Base-by-base conservation (phyloP, 2,113 vertebrate species). In the Poecilia latipinna region DNA sequence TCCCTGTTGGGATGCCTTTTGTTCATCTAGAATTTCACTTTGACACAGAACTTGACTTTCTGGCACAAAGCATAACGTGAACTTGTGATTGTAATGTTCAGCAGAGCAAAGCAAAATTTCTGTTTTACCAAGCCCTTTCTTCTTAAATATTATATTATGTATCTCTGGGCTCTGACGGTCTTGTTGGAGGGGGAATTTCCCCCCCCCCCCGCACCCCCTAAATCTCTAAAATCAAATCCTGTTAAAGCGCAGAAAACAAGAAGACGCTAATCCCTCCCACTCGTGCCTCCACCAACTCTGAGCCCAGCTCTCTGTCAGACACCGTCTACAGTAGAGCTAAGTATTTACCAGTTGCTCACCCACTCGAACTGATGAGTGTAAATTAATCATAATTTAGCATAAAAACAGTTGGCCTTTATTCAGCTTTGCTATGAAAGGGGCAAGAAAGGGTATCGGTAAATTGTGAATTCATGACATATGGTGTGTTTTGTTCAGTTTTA, bases 191-290 rank as follows among this genome's bases (percentile, higher is more conserved):
- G 85, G 85, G 82, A 85, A 88, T 90, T 88, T 84, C 89, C 89
- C 31, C 39, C 39, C 39, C 1, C 28, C 26, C 54, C 31, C 39
- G 13, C 39, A 0, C 28, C 26, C 54, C 5, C 84, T 74, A 91
- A 91, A 94, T 91, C 91, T 91, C 86, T 90, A 89, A 92, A 93
- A 94, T 93, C 89, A 88, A 94, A 94, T 94, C 93, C 94, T 93
- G 90, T 94, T 94, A 93, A 92, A 89, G 80, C 74, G 79, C 82
- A 88, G 86, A 90, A 92, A 94, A 92, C 88, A 92, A 86, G 89
- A 90, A 89, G 91, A 91, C 89, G 88, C 78, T 91, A 86, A 93
- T 91, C 90, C 91, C 77, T 87, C 90, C 92, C 81, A 90, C 86
- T 67, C 76, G 10, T 51, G 78, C 67, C 80, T 85, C 81, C 82